Percentiles rank a stretch among this genome's conserved stretches.
phyloP scores from a whole-genome alignment of 2,113 vertebrate species.

The Gymnogyps californianus region DNA sequence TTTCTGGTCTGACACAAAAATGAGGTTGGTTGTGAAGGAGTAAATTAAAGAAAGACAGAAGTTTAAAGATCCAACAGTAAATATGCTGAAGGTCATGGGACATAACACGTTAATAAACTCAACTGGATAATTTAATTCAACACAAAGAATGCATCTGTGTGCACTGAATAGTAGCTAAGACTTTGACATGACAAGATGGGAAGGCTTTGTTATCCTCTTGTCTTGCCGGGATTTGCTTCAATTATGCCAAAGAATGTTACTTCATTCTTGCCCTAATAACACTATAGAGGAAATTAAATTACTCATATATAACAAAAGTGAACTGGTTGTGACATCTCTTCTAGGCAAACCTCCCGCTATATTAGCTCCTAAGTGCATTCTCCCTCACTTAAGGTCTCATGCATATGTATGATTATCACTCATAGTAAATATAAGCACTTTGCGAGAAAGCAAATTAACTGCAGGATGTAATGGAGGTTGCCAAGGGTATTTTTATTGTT shows the following conservation, averaged over 20 bases:
- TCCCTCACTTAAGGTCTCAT: constrained; percentile 60
- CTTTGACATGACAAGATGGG: background rate
- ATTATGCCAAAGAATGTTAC: constrained; percentile 55
- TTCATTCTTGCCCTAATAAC: constrained; percentile 65
- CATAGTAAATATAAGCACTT: constrained; percentile 59
- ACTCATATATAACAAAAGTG: constrained; percentile 55
- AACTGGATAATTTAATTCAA: constrained; percentile 15
- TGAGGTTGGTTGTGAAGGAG: background rate
- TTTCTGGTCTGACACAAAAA: background rate
- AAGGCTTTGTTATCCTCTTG: constrained; percentile 51
- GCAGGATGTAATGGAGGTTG: constrained; percentile 41
- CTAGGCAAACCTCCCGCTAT: constrained; percentile 26
- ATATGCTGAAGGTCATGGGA: constrained; percentile 21
- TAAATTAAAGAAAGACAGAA: background rate
- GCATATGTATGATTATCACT: constrained; percentile 63
- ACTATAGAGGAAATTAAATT: constrained; percentile 66
- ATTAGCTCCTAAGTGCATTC: constrained; percentile 29
- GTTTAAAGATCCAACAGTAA: constrained; percentile 23
- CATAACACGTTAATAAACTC: constrained; percentile 44
- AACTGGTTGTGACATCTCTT: constrained; percentile 66
- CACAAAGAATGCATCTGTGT: background rate
- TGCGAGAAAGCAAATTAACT: constrained; percentile 18
- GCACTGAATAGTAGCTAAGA: constrained; percentile 16
- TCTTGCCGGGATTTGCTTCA: constrained; percentile 59
- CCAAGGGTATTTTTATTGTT: constrained; percentile 41